These are phyloP conservation scores for Colistium nudipinnis DNA, from an alignment of 2,113 vertebrate genomes.

Conservation along the genomic window DNA sequence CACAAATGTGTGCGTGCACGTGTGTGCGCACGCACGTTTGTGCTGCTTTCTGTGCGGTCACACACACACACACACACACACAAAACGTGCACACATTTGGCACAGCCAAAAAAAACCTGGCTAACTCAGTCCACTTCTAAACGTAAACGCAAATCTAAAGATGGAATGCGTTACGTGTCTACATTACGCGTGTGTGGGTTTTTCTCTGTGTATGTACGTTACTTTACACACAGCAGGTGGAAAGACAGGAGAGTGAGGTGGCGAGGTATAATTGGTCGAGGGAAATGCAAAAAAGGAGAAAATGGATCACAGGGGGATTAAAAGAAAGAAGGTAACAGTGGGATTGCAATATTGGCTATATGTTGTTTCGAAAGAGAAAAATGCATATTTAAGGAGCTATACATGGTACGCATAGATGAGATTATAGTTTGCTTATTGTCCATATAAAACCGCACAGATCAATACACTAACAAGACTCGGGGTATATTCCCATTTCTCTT, in stretches of 20 bases:
- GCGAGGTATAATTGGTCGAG: conserved; percentile 28
- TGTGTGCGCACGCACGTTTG: conserved; percentile 31
- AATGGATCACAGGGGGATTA: conserved; percentile 30
- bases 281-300: conserved; percentile 3
- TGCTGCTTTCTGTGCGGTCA: too few species aligned
- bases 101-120: conserved; percentile 37
- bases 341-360: conserved; percentile 15
- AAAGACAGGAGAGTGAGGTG: too few species aligned
- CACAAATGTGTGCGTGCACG: conserved; percentile 3
- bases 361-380: conserved; percentile 52
- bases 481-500: conserved; percentile 45
- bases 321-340: conserved; percentile 23
- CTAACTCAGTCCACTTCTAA: conserved; percentile 44
- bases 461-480: conserved; percentile 62
- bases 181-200: background rate
- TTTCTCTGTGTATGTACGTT: background rate
- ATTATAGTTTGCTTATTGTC: conserved; percentile 59
- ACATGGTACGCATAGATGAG: conserved; percentile 53
- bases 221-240: background rate
- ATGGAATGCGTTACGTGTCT: conserved; percentile 1
- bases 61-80: conserved; percentile 16
- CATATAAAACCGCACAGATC: conserved; percentile 56
- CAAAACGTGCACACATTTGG: conserved; percentile 27
- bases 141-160: conserved; percentile 30
- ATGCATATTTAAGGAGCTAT: conserved; percentile 52